A percentile compares a stretch with the other conserved stretches of the same genome.
Conservation (phyloP, 2,797 vertebrate species). For the Eutrigla gurnardus region DNA sequence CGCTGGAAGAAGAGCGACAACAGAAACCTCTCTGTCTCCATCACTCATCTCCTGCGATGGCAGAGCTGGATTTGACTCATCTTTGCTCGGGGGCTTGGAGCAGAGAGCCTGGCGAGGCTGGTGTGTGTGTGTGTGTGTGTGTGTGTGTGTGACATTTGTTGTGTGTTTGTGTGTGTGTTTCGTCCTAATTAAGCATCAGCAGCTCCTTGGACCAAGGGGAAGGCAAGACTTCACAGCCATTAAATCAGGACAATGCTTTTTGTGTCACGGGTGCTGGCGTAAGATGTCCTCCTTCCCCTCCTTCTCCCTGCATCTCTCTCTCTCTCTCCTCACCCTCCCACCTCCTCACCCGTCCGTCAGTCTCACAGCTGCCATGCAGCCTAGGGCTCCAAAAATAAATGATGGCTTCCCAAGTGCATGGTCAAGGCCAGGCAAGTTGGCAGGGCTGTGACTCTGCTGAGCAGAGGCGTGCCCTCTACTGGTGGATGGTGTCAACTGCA, state of each 20-base stretch:
- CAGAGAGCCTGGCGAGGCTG: conserved; percentile 42
- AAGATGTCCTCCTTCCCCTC: conserved; percentile 56
- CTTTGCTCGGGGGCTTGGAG: conserved; percentile 51
- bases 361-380: conserved; percentile 77
- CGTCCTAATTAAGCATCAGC: conserved; percentile 77
- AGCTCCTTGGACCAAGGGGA: conserved; percentile 71
- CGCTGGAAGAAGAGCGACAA: conserved; percentile 47
- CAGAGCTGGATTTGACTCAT: conserved; percentile 66
- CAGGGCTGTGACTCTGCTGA: conserved; percentile 55
- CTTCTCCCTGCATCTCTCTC: conserved; percentile 47
- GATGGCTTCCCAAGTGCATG: conserved; percentile 74
- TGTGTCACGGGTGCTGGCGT: conserved; percentile 79
- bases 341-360: conserved; percentile 62
- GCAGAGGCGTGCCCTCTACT: conserved; percentile 62
- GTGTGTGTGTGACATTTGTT: conserved; percentile 31
- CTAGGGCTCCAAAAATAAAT: conserved; percentile 82
- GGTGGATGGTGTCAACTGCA: conserved; percentile 47
- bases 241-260: conserved; percentile 87
- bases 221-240: conserved; percentile 78
- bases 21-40: conserved; percentile 59
- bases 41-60: conserved; percentile 68
- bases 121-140: conserved; percentile 10
- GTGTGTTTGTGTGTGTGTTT: conserved; percentile 44
- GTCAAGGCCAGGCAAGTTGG: conserved; percentile 79
- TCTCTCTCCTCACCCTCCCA: conserved; percentile 52